Evolutionary conservation across 2,797 vertebrate genomes (phyloP).

Genomic region (Malacoraja senta): DNA sequence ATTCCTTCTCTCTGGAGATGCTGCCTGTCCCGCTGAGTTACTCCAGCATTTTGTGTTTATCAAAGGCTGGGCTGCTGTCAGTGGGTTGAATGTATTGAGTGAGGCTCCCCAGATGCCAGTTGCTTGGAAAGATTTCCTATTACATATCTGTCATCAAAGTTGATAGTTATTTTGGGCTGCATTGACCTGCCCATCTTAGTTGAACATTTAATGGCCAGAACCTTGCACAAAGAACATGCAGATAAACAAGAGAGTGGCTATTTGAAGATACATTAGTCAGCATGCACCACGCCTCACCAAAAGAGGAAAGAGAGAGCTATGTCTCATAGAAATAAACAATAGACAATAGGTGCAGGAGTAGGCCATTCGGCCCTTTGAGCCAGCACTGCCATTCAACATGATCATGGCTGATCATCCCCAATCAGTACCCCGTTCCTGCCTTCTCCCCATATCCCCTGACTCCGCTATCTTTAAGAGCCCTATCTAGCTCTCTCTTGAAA

Average conservation of each 20-base stretch:
- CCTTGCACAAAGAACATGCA: background rate
- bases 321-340: background rate
- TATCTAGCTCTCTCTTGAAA: too few relatives aligned
- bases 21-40: too few relatives aligned
- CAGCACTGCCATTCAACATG: too few relatives aligned
- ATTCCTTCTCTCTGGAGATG: too few relatives aligned
- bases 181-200: background rate
- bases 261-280: background rate
- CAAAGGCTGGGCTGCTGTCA: background rate
- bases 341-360: too few relatives aligned
- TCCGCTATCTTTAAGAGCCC: too few relatives aligned
- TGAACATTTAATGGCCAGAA: background rate
- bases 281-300: background rate
- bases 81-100: background rate
- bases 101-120: too few relatives aligned
- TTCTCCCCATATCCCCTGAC: too few relatives aligned
- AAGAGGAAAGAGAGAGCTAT: background rate
- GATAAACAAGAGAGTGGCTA: background rate
- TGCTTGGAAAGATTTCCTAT: background rate
- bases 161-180: background rate
- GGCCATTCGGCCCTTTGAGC: too few relatives aligned
- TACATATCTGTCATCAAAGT: background rate
- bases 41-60: too few relatives aligned
- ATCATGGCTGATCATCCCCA: too few relatives aligned
- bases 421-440: too few relatives aligned